A percentile compares a stretch with the other conserved stretches of the same genome.
These are phyloP conservation scores for Uria lomvia DNA, from an alignment of 2,113 vertebrate genomes.

Conservation along the genomic window DNA sequence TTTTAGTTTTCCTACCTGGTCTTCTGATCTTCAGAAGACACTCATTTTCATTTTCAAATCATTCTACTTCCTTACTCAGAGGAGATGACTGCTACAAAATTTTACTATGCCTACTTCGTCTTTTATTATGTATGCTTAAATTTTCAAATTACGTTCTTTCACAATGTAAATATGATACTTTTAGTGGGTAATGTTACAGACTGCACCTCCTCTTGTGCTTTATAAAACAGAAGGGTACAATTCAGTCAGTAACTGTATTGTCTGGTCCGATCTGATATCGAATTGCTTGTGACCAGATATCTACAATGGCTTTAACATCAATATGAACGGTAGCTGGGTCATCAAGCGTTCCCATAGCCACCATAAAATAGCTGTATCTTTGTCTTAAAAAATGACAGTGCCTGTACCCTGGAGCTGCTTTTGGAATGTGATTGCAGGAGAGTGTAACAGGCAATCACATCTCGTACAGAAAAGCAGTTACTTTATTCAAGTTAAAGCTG, in stretches of 20 bases:
- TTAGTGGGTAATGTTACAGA: background rate
- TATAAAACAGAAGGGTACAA: background rate
- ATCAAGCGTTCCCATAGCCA: background rate
- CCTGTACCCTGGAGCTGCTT: background rate
- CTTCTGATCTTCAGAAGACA: background rate
- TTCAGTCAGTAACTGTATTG: background rate
- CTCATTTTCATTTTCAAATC: background rate
- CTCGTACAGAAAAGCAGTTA: background rate
- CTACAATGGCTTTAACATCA: background rate
- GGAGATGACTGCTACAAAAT: slow-evolving; percentile 7
- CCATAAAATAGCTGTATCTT: background rate
- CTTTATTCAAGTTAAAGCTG: background rate
- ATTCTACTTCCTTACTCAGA: background rate
- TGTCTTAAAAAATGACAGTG: background rate
- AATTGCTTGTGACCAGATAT: background rate
- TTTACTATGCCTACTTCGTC: slow-evolving; percentile 8
- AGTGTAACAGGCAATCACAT: background rate
- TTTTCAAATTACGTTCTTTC: slow-evolving; percentile 19
- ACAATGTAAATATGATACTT: slow-evolving; percentile 10
- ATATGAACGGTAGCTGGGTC: background rate
- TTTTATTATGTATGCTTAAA: slow-evolving; percentile 24
- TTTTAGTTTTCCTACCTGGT: background rate
- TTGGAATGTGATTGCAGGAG: background rate
- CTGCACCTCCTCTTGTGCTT: background rate
- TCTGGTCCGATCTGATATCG: background rate